Evolutionary conservation across 2,113 vertebrate genomes (phyloP), one percentile per base, ranked within the genome.

Genomic region (Pelobates fuscus): DNA sequence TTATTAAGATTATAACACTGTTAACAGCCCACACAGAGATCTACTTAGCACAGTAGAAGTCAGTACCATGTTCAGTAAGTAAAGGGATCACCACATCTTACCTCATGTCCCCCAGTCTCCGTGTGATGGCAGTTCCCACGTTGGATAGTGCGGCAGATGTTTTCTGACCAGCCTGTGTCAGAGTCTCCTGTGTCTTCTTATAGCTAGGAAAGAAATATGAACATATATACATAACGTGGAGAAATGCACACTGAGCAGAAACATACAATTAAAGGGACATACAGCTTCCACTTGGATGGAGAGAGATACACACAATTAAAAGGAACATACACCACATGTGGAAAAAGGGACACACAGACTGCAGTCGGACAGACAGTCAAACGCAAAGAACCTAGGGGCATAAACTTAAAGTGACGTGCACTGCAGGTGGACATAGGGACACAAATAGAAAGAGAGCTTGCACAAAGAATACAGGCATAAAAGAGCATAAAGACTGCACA

Each of bases 101-200:
- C 97, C 96, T 98, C 95, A 99, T 98, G 83, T 99, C 97, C 15
- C 95, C 96, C 62, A 98, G 88, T 59, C 87, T 94, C 88, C 84
- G 91, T 87, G 88, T 94, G 85, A 99, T 93, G 80, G 90, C 96
- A 8, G 94, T 92, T 54, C 96, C 89, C 87, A 98, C 65, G 0
- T 94, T 98, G 83, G 88, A 92, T 77, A 99, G 82, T 49, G 95
- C 97, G 18, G 94, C 95, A 2, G 91, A 94, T 17, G 96, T 99
- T 89, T 94, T 99, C 90, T 96, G 94, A 61, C 96, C 94, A 0
- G 97, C 97, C 87, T 94, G 93, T 52, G 95, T 94, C 20, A 99
- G 92, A 0, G 97, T 99, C 88, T 98, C 97, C 85, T 97, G 95
- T 78, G 97, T 99, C 91, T 96, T 98, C 90, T 96, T 98, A 41